Conservation (phyloP, 2,888 invertebrate species). For the Anodontia alba region DNA sequence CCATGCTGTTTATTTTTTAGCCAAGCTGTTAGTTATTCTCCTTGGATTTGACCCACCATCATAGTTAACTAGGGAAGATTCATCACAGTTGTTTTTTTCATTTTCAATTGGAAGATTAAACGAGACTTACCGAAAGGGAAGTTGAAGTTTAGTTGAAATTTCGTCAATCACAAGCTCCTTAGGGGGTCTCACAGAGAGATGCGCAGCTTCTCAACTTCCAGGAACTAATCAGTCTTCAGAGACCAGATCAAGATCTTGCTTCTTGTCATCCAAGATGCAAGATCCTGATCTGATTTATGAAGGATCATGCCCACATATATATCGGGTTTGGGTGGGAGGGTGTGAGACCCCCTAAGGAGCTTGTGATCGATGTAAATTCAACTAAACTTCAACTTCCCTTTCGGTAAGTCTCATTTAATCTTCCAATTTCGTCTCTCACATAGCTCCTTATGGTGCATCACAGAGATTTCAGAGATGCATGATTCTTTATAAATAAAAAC, state of each 20-base stretch:
- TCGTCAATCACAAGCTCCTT: neutral
- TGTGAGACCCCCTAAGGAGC: constrained; percentile 46
- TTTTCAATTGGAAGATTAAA: no score
- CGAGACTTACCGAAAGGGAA: no score
- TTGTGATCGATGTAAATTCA: constrained; percentile 34
- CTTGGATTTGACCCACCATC: no score
- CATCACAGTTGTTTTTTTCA: no score
- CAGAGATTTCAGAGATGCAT: constrained; percentile 48
- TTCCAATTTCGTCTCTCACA: no score
- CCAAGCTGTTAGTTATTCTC: no score
- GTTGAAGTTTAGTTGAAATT: no score
- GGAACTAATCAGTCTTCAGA: no score
- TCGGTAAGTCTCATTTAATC: constrained; percentile 51
- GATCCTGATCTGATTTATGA: neutral
- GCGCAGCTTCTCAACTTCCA: no score
- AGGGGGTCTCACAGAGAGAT: no score
- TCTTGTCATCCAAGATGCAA: neutral
- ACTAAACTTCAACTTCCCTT: constrained; percentile 46
- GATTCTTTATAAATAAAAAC: constrained; percentile 9
- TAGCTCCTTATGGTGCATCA: constrained; percentile 36
- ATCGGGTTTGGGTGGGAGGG: constrained; percentile 29
- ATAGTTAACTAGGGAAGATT: no score
- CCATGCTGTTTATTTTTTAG: no score
- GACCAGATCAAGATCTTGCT: neutral
- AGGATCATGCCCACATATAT: neutral